Evolutionary conservation across 2,797 vertebrate species (phyloP).

Genomic region (Garrulus glandarius): DNA sequence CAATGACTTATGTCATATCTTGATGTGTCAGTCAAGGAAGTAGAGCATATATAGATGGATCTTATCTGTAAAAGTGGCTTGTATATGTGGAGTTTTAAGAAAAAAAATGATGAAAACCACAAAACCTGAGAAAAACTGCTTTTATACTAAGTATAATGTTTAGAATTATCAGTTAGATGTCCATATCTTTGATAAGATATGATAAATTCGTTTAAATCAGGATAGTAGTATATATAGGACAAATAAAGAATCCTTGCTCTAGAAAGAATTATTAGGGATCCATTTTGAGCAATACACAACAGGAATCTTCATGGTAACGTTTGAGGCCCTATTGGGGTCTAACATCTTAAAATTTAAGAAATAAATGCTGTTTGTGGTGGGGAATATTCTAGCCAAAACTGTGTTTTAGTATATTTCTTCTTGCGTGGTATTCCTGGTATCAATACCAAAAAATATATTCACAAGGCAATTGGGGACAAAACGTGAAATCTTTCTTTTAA

Average conservation of each 20-base stretch:
- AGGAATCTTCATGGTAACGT: rapidly evolving
- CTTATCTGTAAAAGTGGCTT: neutral
- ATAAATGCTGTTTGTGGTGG: neutral
- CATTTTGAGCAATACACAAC: neutral
- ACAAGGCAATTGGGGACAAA: neutral
- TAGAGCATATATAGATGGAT: neutral
- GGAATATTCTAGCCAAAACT: neutral
- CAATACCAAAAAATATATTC: neutral
- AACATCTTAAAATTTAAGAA: neutral
- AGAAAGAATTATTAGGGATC: neutral
- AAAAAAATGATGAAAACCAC: neutral
- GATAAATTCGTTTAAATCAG: neutral
- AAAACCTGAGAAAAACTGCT: neutral
- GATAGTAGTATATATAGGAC: neutral
- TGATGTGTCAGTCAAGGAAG: neutral
- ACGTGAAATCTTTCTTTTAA: neutral
- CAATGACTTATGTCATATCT: neutral
- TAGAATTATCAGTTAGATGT: neutral
- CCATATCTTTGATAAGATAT: neutral
- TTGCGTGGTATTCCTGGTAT: neutral
- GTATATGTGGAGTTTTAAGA: neutral
- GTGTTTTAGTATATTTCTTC: neutral
- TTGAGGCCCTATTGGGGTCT: neutral
- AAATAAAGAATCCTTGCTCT: neutral
- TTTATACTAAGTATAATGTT: neutral